Base-by-base conservation (phyloP, 2,888 invertebrate species). In the Lasiommata megera region DNA sequence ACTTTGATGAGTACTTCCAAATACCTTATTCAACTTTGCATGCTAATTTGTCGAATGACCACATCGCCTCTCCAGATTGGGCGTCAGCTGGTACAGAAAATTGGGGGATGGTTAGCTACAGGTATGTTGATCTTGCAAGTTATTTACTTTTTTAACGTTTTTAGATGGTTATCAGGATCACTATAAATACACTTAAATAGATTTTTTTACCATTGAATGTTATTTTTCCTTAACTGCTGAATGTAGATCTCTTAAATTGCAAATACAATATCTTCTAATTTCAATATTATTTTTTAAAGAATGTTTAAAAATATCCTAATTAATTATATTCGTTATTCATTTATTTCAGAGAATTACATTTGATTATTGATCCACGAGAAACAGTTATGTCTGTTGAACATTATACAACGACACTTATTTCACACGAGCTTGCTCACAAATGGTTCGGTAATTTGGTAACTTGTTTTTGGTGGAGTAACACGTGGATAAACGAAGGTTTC, bases 361-460 rank as follows among this genome's bases (percentile, higher is more conserved):
- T 91, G 36, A 80, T 87, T 11, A 64, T 88, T 3, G 76, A 86
- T 56, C 71, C 78, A 0, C 67, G 68, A n/a, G 84, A 84, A 57
- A 86, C 88, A 0, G 74, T 87, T 0, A 88, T 87, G 82, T 78
- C 82, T 0, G 67, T 78, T 0, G 84, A 88, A 57, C 88, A 89
- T 44, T 85, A 90, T 63, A 86, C 93, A 12, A 89, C 92, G 0
- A 92, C 90, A 0, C 76, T 92, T 0, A 79, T 93, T 6, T 84
- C 92, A 0, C 93, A 93, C 63, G 93, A 93, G 64, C 84, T 92
- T n/a, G 89, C 91, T 0, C 97, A 97, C 73, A 95, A 94, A 84
- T 96, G 96, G 96, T 96, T 96, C 70, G 96, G 96, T 0, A 94
- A 96, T 76, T 84, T 93, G 36, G 93, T 96, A 14, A 94, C 94